A percentile compares a stretch with the other conserved stretches of the same genome.
Evolutionary conservation across 2,888 invertebrate species (phyloP).

Genomic region (Apamea anceps): DNA sequence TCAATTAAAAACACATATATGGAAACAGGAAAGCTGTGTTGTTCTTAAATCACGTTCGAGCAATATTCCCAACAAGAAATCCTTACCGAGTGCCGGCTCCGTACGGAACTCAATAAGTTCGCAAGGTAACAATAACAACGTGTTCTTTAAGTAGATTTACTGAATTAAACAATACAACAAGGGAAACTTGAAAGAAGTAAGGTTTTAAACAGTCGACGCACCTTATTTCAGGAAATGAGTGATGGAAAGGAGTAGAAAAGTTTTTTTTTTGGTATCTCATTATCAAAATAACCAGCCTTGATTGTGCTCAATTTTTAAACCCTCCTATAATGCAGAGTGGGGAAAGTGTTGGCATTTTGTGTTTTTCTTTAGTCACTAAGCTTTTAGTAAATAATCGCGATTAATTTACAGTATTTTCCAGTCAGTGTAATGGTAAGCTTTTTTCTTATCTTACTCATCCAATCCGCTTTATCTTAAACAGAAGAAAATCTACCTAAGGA

Average conservation of each 20-base stretch:
- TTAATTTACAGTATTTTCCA: not conserved
- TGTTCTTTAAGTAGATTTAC: constrained; percentile 42
- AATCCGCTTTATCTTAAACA: constrained; percentile 20
- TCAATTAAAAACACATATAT: constrained; percentile 37
- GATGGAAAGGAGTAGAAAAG: not conserved
- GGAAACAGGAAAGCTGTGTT: constrained; percentile 21
- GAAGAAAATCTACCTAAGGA: constrained; percentile 23
- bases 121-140: constrained; percentile 58
- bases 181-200: constrained; percentile 23
- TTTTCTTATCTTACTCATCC: not conserved
- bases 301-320: too few species aligned
- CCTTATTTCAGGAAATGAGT: not conserved
- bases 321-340: too few species aligned
- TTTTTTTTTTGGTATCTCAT: too few species aligned
- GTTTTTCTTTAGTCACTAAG: not conserved
- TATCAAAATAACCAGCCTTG: not conserved
- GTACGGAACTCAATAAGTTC: constrained; percentile 54
- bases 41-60: constrained; percentile 45
- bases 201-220: constrained; percentile 12
- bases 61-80: constrained; percentile 34
- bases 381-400: not conserved
- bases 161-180: constrained; percentile 51
- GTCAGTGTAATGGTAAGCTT: not conserved
- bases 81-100: not conserved
- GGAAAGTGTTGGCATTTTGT: not conserved